phyloP scores from a whole-genome alignment of 2,888 invertebrate species.

The Macrophya annulata region DNA sequence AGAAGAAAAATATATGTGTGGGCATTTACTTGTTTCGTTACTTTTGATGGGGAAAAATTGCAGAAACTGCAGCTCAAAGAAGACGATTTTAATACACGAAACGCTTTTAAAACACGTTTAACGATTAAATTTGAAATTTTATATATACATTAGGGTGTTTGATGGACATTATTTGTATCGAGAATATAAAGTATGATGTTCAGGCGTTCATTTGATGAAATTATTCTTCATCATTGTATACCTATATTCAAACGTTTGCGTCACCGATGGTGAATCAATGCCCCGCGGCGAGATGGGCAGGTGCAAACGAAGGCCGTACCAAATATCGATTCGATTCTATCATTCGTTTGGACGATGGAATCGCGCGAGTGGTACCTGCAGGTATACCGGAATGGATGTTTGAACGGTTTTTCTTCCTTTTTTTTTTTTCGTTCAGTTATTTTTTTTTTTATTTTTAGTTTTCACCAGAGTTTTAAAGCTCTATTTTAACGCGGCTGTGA shows the following conservation, averaged over 20 bases:
- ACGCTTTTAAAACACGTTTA: not conserved
- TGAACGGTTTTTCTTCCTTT: slow-evolving; percentile 4
- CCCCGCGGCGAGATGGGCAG: slow-evolving; percentile 82
- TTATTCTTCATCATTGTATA: slow-evolving; percentile 3
- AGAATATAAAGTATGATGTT: slow-evolving; percentile 1
- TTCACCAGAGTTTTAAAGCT: slow-evolving; percentile 14
- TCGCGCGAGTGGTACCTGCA: not conserved
- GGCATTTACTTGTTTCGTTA: too few relatives aligned
- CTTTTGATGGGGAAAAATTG: too few relatives aligned
- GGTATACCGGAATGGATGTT: slow-evolving; percentile 27
- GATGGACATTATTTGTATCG: not conserved
- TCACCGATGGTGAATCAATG: slow-evolving; percentile 15
- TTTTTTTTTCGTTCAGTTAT: not conserved
- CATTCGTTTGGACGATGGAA: slow-evolving; percentile 36
- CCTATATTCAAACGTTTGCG: not conserved
- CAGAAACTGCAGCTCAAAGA: too few relatives aligned
- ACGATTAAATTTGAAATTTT: not conserved
- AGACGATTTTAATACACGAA: too few relatives aligned
- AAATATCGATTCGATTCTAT: slow-evolving; percentile 62
- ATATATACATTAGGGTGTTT: not conserved
- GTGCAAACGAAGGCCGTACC: slow-evolving; percentile 96
- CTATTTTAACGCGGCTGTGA: slow-evolving; percentile 27
- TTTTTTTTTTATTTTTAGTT: not conserved
- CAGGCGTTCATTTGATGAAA: slow-evolving; percentile 37
- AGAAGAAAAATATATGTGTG: too few relatives aligned